Evolutionary conservation across 1,140 invertebrate genomes (phyloP).

Genomic region (Oryctes rhinoceros): DNA sequence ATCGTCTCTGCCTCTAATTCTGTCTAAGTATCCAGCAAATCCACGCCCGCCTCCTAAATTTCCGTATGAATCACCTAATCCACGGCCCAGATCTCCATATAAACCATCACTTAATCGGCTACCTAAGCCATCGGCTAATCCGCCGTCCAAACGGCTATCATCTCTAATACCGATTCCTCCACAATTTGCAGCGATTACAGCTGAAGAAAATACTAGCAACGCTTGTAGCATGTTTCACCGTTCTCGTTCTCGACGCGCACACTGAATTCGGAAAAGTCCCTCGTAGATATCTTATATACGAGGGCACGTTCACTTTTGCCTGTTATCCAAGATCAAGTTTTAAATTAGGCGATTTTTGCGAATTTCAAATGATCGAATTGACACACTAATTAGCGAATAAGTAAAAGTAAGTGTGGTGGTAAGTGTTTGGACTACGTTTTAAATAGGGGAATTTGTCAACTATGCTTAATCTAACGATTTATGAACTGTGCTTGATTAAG

Average conservation of each 20-base stretch:
- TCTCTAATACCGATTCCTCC: background rate
- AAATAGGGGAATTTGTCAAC: background rate
- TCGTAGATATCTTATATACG: slow-evolving; percentile 1
- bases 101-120: too few species aligned
- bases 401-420: background rate
- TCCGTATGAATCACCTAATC: background rate
- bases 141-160: background rate
- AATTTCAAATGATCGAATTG: background rate
- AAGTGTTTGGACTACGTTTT: background rate
- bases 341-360: slow-evolving; percentile 13
- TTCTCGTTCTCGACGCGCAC: background rate
- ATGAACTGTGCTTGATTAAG: background rate
- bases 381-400: background rate
- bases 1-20: background rate
- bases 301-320: slow-evolving; percentile 5
- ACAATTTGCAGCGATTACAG: background rate
- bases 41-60: background rate
- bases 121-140: background rate
- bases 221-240: background rate
- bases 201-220: background rate
- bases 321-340: slow-evolving; percentile 14
- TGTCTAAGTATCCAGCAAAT: slow-evolving; percentile 7
- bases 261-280: background rate
- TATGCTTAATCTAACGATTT: background rate
- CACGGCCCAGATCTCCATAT: too few species aligned